Base-by-base conservation (phyloP, 2,888 invertebrate genomes). In the Auanema sp. region DNA sequence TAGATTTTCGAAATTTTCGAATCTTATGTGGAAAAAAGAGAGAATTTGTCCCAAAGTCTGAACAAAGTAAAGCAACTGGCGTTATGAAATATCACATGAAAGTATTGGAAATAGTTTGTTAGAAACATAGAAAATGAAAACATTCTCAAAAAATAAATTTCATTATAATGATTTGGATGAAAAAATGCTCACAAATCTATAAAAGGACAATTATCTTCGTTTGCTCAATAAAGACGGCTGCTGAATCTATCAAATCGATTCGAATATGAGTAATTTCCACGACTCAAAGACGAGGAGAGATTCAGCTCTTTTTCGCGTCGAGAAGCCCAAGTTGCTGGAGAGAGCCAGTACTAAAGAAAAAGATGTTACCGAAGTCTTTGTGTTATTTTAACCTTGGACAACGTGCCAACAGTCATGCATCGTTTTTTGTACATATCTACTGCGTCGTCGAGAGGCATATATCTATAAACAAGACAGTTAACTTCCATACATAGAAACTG, bases 361-460 rank as follows among this genome's bases (percentile, higher is more conserved):
- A n/a, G n/a, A n/a, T n/a, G n/a, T n/a, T n/a, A n/a, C n/a, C n/a
- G n/a, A n/a, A n/a, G n/a, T n/a, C n/a, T n/a, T 40, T 3, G 8
- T 50, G 14, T n/a, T 5, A 14, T 1, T 11, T 10, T 6, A 10
- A 75, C 75, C 69, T 83, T 83, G 12, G 78, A 79, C 5, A 83
- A 66, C 11, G 80, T 80, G 56, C 78, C 76, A 21, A 78, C 80
- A 44, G 83, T 83, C 83, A 83, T 81, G 65, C 76, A 81, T 57
- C 77, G 63, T 64, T 83, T 83, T 65, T 81, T 83, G 73, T 78
- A 83, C 79, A 83, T 75, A 59, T 79, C 78, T 42, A 83, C 71
- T 12, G 83, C 83, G 58, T 83, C 83, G 47, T 83, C 82, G 33
- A 79, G 74, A 21, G 78, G 78, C 81, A 83, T 83, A 66, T 81